These are phyloP conservation scores for Lepidochrysops patricia DNA, from an alignment of 2,888 invertebrate genomes.

Conservation along the genomic window DNA sequence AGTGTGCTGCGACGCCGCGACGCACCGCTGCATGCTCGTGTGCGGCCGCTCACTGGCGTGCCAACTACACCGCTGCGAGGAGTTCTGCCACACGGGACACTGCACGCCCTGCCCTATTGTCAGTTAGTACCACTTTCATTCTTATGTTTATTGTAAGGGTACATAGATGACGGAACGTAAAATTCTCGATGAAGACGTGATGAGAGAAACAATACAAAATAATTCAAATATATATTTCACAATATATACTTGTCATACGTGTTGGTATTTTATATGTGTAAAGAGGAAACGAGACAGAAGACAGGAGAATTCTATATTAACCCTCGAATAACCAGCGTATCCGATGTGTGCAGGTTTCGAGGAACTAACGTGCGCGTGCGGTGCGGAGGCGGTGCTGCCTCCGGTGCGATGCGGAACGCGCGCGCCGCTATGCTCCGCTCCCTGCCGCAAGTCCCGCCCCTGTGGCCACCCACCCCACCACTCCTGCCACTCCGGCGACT, in stretches of 20 bases:
- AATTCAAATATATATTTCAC: too few species aligned
- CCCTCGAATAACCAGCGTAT: too few species aligned
- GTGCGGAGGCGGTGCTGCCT: conserved; percentile 87
- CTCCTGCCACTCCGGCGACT: conserved; percentile 83
- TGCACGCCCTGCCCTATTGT: conserved; percentile 86
- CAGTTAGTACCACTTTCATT: conserved; percentile 65
- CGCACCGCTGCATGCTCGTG: conserved; percentile 88
- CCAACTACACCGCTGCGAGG: conserved; percentile 90
- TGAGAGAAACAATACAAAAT: too few species aligned
- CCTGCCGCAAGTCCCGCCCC: conserved; percentile 83
- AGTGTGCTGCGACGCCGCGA: conserved; percentile 87
- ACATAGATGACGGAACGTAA: too few species aligned
- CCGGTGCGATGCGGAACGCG: conserved; percentile 95
- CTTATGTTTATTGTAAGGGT: too few species aligned
- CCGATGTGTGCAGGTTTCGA: conserved; percentile 77
- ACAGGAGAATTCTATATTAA: too few species aligned
- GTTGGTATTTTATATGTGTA: too few species aligned
- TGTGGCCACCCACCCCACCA: conserved; percentile 91
- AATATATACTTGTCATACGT: too few species aligned
- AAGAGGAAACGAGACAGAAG: too few species aligned
- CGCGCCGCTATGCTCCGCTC: conserved; percentile 84
- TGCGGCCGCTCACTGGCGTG: conserved; percentile 90
- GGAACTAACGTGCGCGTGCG: conserved; percentile 94
- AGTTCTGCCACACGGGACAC: conserved; percentile 91
- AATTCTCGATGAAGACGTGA: too few species aligned